A percentile compares a stretch with the other conserved stretches of the same genome.
Conservation (phyloP, 1,140 invertebrate species). For the Doryteuthis pealeii region DNA sequence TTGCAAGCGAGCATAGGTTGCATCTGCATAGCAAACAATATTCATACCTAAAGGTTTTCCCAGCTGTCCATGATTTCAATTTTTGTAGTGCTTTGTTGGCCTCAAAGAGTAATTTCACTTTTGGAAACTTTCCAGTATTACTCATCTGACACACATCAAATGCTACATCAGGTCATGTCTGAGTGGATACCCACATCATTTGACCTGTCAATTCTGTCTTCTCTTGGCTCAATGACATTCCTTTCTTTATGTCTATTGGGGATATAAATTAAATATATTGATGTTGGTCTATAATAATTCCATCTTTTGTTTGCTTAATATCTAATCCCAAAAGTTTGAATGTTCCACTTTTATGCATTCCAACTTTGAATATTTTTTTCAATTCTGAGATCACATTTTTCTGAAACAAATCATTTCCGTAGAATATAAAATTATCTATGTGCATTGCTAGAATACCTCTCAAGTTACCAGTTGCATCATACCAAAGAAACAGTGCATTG, state of each 20-base stretch:
- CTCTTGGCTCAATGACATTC: background rate
- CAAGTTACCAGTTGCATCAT: background rate
- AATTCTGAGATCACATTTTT: constrained; percentile 7
- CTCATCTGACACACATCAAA: too few relatives aligned
- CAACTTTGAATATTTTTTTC: background rate
- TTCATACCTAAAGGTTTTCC: too few relatives aligned
- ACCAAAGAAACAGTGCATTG: background rate
- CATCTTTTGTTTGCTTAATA: background rate
- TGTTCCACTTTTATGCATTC: background rate
- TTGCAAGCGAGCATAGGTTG: too few relatives aligned
- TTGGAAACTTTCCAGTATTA: too few relatives aligned
- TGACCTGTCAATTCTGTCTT: too few relatives aligned
- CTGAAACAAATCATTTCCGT: background rate
- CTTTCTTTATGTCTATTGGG: constrained; percentile 4
- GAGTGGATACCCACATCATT: too few relatives aligned
- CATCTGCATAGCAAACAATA: too few relatives aligned
- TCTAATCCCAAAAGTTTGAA: background rate
- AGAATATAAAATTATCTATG: background rate
- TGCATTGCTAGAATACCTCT: background rate
- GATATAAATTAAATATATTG: background rate
- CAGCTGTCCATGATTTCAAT: too few relatives aligned
- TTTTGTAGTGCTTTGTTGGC: too few relatives aligned
- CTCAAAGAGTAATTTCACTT: too few relatives aligned
- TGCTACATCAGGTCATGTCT: too few relatives aligned
- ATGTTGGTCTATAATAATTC: background rate